phyloP scores from a whole-genome alignment of 2,113 vertebrate genomes.

The Psittacus erithacus region DNA sequence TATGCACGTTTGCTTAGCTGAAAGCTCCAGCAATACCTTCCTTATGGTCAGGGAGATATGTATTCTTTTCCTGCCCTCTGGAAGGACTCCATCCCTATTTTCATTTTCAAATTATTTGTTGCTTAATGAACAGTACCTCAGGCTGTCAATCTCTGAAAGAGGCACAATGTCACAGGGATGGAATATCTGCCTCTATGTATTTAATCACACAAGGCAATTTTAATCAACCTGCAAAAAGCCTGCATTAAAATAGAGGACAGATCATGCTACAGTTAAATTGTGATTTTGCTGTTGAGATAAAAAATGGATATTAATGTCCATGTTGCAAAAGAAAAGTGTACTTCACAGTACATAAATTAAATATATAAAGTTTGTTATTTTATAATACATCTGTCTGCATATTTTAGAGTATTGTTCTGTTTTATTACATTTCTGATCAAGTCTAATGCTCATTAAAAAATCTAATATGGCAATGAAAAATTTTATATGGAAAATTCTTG shows the following conservation, averaged over 20 bases:
- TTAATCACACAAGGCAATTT: slow-evolving; percentile 29
- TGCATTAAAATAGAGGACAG: neutral
- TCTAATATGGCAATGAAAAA: slow-evolving; percentile 45
- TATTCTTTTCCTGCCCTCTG: neutral
- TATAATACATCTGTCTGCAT: neutral
- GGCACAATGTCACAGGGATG: neutral
- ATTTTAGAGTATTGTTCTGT: slow-evolving; percentile 24
- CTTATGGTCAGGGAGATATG: neutral
- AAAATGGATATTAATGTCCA: slow-evolving; percentile 20
- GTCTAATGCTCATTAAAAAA: slow-evolving; percentile 52
- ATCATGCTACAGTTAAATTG: neutral
- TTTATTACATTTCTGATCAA: slow-evolving; percentile 59
- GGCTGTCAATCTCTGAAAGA: slow-evolving; percentile 37
- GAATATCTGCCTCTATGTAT: neutral
- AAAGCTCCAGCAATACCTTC: neutral
- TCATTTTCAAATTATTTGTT: slow-evolving; percentile 39
- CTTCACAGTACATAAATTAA: slow-evolving; percentile 8
- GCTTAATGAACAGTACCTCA: slow-evolving; percentile 32
- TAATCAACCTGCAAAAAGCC: neutral
- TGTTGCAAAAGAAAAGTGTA: neutral
- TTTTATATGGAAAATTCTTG: slow-evolving; percentile 12
- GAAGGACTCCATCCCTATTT: neutral
- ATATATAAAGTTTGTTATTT: slow-evolving; percentile 9
- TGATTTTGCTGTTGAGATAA: slow-evolving; percentile 40
- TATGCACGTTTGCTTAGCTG: neutral